Conservation (phyloP, 2,888 invertebrate species). For the Xestia xanthographa region DNA sequence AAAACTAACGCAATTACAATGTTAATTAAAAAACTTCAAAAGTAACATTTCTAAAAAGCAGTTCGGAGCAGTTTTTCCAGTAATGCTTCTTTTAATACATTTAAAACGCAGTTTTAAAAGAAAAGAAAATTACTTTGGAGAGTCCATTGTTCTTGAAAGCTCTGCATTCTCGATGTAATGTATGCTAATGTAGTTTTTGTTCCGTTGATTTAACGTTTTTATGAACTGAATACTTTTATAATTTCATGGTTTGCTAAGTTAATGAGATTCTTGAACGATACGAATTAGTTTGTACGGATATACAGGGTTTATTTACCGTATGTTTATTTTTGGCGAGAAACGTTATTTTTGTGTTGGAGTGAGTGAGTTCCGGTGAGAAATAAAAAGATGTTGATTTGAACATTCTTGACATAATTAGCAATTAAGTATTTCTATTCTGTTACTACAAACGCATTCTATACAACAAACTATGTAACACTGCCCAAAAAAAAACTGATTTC, state of each 20-base stretch:
- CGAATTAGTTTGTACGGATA: slow-evolving; percentile 39
- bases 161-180: slow-evolving; percentile 60
- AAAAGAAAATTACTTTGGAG: slow-evolving; percentile 58
- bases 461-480: no score
- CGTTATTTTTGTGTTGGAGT: background rate
- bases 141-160: slow-evolving; percentile 64
- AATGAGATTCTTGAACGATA: slow-evolving; percentile 67
- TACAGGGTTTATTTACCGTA: slow-evolving; percentile 18
- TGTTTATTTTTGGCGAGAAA: slow-evolving; percentile 4
- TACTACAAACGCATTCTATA: background rate
- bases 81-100: slow-evolving; percentile 63
- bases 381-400: background rate
- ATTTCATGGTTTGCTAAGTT: slow-evolving; percentile 68
- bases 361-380: background rate
- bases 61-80: slow-evolving; percentile 20
- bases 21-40: slow-evolving; percentile 40
- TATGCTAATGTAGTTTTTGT: slow-evolving; percentile 68
- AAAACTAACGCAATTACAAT: slow-evolving; percentile 25
- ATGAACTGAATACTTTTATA: slow-evolving; percentile 68
- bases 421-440: background rate
- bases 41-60: slow-evolving; percentile 30
- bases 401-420: background rate
- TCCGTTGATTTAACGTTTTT: slow-evolving; percentile 71
- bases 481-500: no score
- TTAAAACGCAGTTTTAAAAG: slow-evolving; percentile 62